phyloP scores from a whole-genome alignment of 2,797 vertebrate species.

The Carcharodon carcharias region DNA sequence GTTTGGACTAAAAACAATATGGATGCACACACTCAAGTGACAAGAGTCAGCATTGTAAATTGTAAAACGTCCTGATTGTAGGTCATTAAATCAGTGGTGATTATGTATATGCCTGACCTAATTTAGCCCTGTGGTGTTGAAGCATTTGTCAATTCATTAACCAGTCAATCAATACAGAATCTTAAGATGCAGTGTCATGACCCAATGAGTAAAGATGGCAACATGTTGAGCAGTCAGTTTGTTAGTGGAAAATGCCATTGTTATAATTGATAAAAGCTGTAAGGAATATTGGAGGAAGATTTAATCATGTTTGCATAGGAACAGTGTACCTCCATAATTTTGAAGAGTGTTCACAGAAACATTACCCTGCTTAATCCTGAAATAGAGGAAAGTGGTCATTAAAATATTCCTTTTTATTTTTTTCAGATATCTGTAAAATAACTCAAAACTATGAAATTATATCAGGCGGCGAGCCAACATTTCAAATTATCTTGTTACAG shows the following conservation, averaged over 20 bases:
- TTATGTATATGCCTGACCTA: slow-evolving; percentile 29
- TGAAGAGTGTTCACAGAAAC: slow-evolving; percentile 12
- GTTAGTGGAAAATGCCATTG: slow-evolving; percentile 16
- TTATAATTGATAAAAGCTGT: slow-evolving; percentile 32
- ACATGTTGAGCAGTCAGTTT: slow-evolving; percentile 5
- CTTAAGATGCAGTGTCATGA: slow-evolving; percentile 22
- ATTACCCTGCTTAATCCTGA: neutral
- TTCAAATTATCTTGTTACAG: neutral
- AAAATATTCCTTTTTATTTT: neutral
- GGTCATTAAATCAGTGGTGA: slow-evolving; percentile 24
- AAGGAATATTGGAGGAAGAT: neutral
- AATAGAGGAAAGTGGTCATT: neutral
- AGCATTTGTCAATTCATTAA: slow-evolving; percentile 31
- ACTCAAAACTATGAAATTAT: neutral
- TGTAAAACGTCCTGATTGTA: neutral
- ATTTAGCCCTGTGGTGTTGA: neutral
- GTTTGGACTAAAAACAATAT: neutral
- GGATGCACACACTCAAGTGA: slow-evolving; percentile 13
- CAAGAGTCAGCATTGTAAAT: slow-evolving; percentile 2
- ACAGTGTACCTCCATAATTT: neutral
- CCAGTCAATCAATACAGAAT: slow-evolving; percentile 22
- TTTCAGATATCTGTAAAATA: neutral
- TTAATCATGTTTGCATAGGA: neutral
- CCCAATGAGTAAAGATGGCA: slow-evolving; percentile 28
- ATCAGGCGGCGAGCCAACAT: neutral